Conservation (phyloP, 2,113 vertebrate genomes). For the Trichechus manatus region DNA sequence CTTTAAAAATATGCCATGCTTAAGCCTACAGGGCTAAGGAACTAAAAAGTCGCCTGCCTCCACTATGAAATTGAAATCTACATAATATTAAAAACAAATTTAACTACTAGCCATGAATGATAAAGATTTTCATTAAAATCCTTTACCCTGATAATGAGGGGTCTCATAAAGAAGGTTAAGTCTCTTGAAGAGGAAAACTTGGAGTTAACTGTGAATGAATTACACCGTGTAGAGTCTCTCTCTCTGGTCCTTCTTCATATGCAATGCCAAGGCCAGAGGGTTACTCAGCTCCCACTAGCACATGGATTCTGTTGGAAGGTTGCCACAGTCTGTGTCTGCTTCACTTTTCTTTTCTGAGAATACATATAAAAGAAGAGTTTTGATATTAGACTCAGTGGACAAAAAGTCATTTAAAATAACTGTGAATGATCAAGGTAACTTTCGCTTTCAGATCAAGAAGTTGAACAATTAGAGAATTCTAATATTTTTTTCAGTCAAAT, state of each 20-base stretch:
- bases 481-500: constrained; percentile 25
- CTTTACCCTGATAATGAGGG: neutral
- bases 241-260: neutral
- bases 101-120: neutral
- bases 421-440: neutral
- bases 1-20: neutral
- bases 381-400: neutral
- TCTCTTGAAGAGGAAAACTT: neutral
- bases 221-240: neutral
- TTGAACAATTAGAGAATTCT: neutral
- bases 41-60: neutral
- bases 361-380: neutral
- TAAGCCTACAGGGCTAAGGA: neutral
- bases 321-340: neutral
- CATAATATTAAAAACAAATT: neutral
- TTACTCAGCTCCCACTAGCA: neutral
- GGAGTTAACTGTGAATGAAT: neutral
- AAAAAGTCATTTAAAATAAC: constrained; percentile 32
- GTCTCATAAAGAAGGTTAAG: constrained; percentile 14
- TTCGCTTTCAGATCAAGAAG: constrained; percentile 38
- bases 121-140: constrained; percentile 40
- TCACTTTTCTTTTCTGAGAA: constrained; percentile 38
- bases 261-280: neutral
- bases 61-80: neutral
- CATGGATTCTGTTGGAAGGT: neutral